These are phyloP conservation scores for Volucella zonaria DNA, from an alignment of 2,888 invertebrate species.

Conservation along the genomic window DNA sequence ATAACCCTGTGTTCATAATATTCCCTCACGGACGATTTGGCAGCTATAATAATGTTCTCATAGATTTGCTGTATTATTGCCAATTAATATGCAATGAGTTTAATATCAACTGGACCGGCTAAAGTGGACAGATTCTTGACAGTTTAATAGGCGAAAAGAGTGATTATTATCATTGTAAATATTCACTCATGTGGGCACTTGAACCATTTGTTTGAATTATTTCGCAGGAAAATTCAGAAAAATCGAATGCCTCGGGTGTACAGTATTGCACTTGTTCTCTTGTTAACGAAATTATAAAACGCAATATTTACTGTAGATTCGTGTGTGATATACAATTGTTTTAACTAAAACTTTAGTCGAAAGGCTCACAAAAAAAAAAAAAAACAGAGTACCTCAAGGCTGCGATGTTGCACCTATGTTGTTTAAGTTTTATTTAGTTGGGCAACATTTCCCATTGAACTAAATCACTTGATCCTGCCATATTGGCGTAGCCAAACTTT, in stretches of 20 bases:
- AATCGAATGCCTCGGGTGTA: no score
- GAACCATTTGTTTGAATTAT: not conserved
- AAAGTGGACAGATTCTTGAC: conserved; percentile 23
- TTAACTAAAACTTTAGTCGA: not conserved
- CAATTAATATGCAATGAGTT: conserved; percentile 42
- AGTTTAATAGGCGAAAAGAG: conserved; percentile 6
- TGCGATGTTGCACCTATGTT: not conserved
- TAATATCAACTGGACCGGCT: conserved; percentile 17
- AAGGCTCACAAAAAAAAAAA: no score
- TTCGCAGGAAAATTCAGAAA: not conserved
- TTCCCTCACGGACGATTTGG: no score
- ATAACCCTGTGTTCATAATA: not conserved
- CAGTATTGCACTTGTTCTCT: no score
- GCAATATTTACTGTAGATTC: no score
- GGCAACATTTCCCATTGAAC: no score
- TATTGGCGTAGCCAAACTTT: no score
- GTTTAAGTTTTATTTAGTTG: not conserved
- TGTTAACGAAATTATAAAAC: no score
- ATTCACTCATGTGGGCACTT: not conserved
- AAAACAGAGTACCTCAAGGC: conserved; percentile 5
- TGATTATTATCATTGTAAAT: not conserved
- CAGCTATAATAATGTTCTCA: not conserved
- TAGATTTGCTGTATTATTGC: conserved; percentile 20
- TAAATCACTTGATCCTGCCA: no score
- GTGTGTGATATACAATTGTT: no score